These are phyloP conservation scores for Labeo catla DNA, from an alignment of 2,113 vertebrate species.

Conservation along the genomic window DNA sequence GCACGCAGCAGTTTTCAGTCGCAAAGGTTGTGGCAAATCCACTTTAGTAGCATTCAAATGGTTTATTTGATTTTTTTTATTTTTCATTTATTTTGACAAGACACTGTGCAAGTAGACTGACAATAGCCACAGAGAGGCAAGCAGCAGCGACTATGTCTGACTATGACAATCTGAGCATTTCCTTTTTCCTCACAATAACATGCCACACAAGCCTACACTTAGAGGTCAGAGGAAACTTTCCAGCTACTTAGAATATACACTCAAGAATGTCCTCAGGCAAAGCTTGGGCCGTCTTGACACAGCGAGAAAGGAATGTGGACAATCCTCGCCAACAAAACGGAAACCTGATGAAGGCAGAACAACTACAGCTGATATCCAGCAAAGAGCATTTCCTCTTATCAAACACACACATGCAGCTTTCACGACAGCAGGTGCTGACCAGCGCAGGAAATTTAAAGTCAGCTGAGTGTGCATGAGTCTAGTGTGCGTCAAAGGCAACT, in stretches of 20 bases:
- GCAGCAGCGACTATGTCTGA: neutral
- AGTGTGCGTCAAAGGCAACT: slow-evolving; percentile 3
- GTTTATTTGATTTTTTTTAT: neutral
- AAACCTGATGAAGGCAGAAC: slow-evolving; percentile 23
- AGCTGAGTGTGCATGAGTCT: slow-evolving; percentile 15
- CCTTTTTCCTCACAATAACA: slow-evolving; percentile 31
- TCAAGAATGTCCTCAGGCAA: slow-evolving; percentile 22
- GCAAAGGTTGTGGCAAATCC: neutral
- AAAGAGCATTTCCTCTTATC: slow-evolving; percentile 32
- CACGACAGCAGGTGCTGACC: slow-evolving; percentile 25
- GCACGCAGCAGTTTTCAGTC: no score
- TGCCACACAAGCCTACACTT: slow-evolving; percentile 11
- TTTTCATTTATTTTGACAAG: neutral
- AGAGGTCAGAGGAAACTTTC: slow-evolving; percentile 15
- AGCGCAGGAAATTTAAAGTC: neutral
- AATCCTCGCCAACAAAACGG: neutral
- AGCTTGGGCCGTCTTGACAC: slow-evolving; percentile 4
- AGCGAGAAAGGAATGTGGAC: slow-evolving; percentile 28
- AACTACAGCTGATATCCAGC: slow-evolving; percentile 27
- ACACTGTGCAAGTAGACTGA: neutral
- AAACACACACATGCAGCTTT: slow-evolving; percentile 9
- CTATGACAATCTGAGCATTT: neutral
- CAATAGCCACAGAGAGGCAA: neutral
- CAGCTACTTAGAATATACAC: slow-evolving; percentile 11
- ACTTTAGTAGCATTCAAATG: neutral